Conservation (phyloP, 2,113 vertebrate species). For the Phrynocephalus versicolor region DNA sequence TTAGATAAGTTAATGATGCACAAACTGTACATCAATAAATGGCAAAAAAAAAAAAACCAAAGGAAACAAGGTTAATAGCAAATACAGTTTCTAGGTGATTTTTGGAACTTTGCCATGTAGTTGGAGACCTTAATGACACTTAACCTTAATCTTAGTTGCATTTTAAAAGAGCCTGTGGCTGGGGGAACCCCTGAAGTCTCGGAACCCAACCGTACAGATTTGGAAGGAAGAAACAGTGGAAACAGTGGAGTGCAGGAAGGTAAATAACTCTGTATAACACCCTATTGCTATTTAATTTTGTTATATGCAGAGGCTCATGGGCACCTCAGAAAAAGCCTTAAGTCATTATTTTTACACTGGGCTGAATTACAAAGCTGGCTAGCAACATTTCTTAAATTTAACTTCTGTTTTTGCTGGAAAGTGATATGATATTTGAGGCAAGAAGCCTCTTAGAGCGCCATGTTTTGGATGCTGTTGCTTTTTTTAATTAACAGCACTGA, state of each 20-base stretch:
- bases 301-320: background rate
- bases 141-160: constrained; percentile 2
- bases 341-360: rapidly evolving
- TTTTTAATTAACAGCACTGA: background rate
- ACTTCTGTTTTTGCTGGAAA: background rate
- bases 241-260: constrained; percentile 42
- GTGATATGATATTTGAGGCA: background rate
- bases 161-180: constrained; percentile 44
- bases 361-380: rapidly evolving
- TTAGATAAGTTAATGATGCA: background rate
- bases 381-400: background rate
- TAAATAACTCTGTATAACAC: background rate
- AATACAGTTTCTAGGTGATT: background rate
- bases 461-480: background rate
- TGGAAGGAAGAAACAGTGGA: background rate
- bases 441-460: background rate
- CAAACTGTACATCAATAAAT: background rate
- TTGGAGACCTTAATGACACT: background rate
- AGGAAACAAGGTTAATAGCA: background rate
- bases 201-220: background rate
- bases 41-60: background rate
- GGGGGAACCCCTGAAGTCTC: constrained; percentile 15
- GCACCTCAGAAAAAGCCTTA: background rate
- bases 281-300: background rate
- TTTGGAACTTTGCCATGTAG: background rate